Base-by-base conservation (phyloP, 2,888 invertebrate species). In the Oeneis ivallda region DNA sequence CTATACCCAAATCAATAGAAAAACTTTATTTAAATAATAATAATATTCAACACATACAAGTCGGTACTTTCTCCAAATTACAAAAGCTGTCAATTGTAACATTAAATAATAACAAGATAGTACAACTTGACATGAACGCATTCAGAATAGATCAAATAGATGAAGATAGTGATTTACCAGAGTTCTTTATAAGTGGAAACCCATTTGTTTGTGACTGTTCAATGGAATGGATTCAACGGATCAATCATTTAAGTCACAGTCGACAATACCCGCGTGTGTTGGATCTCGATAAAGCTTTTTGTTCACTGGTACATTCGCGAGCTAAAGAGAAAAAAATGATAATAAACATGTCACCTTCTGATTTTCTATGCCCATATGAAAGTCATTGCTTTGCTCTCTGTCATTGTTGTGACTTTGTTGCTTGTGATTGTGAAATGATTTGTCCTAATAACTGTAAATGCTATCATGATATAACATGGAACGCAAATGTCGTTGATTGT, bases 371-470 rank as follows among this genome's bases (percentile, higher is more conserved):
- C 83, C 94, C 94, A 26, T 96, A 96, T 84, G 94, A 95, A 77
- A 94, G 95, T 65, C 96, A 96, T 87, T 97, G 97, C 89, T 96
- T 96, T 80, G 95, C 96, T n/a, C 89, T 96, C 17, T 97, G 97
- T 84, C 96, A 96, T 84, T 97, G 97, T 87, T 97, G 97, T 89
- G 96, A 96, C 76, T 97, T 96, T 83, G 96, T 96, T 78, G 96
- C 96, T 60, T 97, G 97, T 86, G 97, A 97, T 87, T 97, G 97
- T 91, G 96, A 96, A 92, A 97, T 96, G 95, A 96, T 96, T 74
- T 97, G 97, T 84, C 97, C 97, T 56, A 93, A 93, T 79, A 95
- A 95, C 81, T 97, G 97, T 89, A 94, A 94, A 76, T 97, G 97
- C 79, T 97, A 95, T 92, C 96, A 96, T 84, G 97, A 97, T 82